phyloP scores from a whole-genome alignment of 2,113 vertebrate genomes.

The Etheostoma spectabile region DNA sequence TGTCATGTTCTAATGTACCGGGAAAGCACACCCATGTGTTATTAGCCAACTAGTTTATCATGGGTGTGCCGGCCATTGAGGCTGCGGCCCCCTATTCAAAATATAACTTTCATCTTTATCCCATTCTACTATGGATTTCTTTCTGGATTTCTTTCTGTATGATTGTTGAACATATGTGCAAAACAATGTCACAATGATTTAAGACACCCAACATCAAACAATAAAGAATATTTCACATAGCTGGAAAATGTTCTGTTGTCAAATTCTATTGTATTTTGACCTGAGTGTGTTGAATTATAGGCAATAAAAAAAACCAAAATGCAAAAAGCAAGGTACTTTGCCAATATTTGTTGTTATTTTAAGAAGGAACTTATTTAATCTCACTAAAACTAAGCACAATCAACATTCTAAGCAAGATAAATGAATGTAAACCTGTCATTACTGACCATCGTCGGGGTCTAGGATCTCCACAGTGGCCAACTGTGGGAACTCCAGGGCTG shows the following conservation, averaged over 20 bases:
- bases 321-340: neutral
- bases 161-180: neutral
- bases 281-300: neutral
- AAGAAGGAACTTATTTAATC: neutral
- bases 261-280: conserved; percentile 1
- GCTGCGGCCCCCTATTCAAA: neutral
- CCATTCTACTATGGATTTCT: neutral
- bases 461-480: conserved; percentile 89
- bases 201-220: neutral
- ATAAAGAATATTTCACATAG: neutral
- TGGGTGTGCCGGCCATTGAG: neutral
- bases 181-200: neutral
- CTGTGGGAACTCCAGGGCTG: conserved; percentile 89
- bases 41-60: neutral
- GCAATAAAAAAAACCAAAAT: neutral
- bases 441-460: conserved; percentile 93
- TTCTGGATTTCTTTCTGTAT: neutral
- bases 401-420: neutral
- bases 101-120: neutral
- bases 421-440: neutral
- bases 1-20: conserved; percentile 4
- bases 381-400: neutral
- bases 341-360: neutral
- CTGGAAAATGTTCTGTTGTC: conserved; percentile 12
- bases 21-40: neutral